A percentile compares a stretch with the other conserved stretches of the same genome.
These are phyloP conservation scores for Aphis craccivora DNA, from an alignment of 1,140 invertebrate genomes.

Conservation along the genomic window DNA sequence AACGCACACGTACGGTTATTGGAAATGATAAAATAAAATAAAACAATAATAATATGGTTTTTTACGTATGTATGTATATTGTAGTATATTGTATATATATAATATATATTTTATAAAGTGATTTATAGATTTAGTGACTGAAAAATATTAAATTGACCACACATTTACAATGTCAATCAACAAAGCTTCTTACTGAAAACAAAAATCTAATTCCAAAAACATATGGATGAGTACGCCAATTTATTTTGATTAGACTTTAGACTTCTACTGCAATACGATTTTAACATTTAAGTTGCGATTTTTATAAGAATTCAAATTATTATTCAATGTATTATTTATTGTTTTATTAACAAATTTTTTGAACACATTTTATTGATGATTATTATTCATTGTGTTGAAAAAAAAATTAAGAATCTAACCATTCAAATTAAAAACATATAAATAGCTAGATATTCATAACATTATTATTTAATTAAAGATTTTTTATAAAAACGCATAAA, in stretches of 20 bases:
- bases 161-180: background rate
- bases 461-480: background rate
- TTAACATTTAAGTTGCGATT: background rate
- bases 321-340: background rate
- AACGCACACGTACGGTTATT: constrained; percentile 14
- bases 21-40: constrained; percentile 25
- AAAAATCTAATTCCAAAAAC: background rate
- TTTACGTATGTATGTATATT: background rate
- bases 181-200: background rate
- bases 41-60: constrained; percentile 35
- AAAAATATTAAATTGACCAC: background rate
- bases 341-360: background rate
- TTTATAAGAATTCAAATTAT: background rate
- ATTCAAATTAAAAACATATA: background rate
- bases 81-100: background rate
- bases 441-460: too few relatives aligned
- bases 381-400: background rate
- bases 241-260: background rate
- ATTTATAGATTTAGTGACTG: background rate
- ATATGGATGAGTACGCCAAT: background rate
- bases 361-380: background rate
- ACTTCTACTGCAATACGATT: background rate
- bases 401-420: background rate
- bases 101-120: background rate
- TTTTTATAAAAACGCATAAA: background rate